Percentiles rank a stretch among this genome's conserved stretches.
phyloP scores from a whole-genome alignment of 2,113 vertebrate species.

The Calidris pugnax region DNA sequence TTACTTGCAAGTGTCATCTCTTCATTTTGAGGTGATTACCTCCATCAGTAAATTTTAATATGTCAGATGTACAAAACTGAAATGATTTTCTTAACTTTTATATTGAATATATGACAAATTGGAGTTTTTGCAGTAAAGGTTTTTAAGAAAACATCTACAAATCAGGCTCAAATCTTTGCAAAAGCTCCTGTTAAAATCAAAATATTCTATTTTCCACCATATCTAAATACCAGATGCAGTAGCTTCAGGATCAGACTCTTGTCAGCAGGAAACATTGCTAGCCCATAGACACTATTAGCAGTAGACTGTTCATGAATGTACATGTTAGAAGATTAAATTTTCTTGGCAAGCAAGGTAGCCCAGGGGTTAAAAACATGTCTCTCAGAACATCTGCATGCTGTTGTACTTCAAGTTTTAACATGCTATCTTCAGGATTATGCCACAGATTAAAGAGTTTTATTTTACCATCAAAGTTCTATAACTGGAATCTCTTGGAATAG shows the following conservation, averaged over 20 bases:
- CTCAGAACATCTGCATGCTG: conserved; percentile 23
- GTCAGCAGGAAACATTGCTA: neutral
- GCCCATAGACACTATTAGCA: neutral
- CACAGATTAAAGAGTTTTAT: conserved; percentile 46
- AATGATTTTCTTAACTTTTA: neutral
- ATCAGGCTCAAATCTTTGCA: neutral
- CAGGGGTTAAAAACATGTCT: conserved; percentile 44
- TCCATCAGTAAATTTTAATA: neutral
- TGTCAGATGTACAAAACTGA: neutral
- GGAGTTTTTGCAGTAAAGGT: neutral
- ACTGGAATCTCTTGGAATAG: neutral
- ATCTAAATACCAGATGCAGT: neutral
- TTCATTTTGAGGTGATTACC: neutral
- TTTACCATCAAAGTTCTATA: conserved; percentile 26
- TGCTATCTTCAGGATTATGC: conserved; percentile 21
- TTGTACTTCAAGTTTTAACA: conserved; percentile 63
- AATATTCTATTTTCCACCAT: fast-evolving
- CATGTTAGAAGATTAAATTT: conserved; percentile 45
- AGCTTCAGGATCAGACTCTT: neutral
- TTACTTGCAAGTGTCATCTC: neutral
- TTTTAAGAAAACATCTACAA: neutral
- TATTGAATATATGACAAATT: neutral
- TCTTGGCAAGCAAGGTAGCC: conserved; percentile 52
- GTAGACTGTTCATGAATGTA: conserved; percentile 18
- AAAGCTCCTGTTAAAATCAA: neutral